Percentiles rank a stretch among this genome's conserved stretches.
These are phyloP conservation scores for Masnerella sp. DNA, from an alignment of 2,888 invertebrate species.

Conservation along the genomic window DNA sequence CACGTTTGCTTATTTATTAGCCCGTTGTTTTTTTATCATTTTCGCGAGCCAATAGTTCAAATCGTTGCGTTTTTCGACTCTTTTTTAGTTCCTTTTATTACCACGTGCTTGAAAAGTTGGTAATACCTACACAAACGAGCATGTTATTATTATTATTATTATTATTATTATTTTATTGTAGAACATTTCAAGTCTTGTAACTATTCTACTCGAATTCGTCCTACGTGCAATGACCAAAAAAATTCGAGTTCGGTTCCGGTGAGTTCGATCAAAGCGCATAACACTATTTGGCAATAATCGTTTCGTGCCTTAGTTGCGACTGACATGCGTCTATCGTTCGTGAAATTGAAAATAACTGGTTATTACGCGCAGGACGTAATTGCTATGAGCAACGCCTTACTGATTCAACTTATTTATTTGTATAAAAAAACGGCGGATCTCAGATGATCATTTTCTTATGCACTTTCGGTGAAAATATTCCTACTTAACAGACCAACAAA, in stretches of 20 bases:
- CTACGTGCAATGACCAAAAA: slow-evolving; percentile 15
- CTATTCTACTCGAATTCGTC: slow-evolving; percentile 4
- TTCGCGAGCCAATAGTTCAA: background rate
- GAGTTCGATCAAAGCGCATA: slow-evolving; percentile 26
- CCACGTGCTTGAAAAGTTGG: no score
- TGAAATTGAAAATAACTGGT: background rate
- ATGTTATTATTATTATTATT: slow-evolving; percentile 14
- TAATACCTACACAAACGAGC: no score
- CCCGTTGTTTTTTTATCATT: slow-evolving; percentile 6
- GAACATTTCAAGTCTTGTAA: background rate
- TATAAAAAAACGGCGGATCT: slow-evolving; percentile 36
- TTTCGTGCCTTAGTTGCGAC: slow-evolving; percentile 44
- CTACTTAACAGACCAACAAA: no score
- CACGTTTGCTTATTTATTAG: slow-evolving; percentile 13
- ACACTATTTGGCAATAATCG: slow-evolving; percentile 31
- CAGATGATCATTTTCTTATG: no score
- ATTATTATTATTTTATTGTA: slow-evolving; percentile 17
- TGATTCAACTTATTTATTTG: slow-evolving; percentile 29
- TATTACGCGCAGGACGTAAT: slow-evolving; percentile 9
- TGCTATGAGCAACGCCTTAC: background rate
- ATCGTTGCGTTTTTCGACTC: background rate
- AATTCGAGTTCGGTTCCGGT: slow-evolving; percentile 5
- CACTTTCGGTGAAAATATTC: no score
- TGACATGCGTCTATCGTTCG: background rate
- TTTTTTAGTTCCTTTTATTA: no score